Base-by-base conservation (phyloP, 2,113 vertebrate species). In the Pterocles orientalis region DNA sequence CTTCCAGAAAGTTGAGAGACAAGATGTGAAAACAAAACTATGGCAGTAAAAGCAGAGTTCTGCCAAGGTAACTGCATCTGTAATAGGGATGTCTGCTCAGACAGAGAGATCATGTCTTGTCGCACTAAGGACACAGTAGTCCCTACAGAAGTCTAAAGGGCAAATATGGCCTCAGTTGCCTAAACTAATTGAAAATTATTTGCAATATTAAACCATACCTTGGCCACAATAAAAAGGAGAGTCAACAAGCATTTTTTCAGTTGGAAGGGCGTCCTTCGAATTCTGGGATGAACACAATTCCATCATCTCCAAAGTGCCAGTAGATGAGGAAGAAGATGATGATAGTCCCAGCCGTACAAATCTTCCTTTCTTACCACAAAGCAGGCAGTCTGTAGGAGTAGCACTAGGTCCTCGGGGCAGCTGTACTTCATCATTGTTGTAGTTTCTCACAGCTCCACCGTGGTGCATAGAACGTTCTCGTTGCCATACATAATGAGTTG, bases 401-500 rank as follows among this genome's bases (percentile, higher is more conserved):
- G 98, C 98, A 12, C 94, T 95, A 36, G 99, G 99, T 9, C 99
- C 99, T 2, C 98, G 98, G 17, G 99, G 99, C 47, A 98, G 62
- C 13, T 88, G 95, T 10, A 91, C 69, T 10, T 86, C 58, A 2
- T 97, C 88, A 26, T 48, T 19, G 26, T 94, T 94, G 23, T 99
- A 99, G n/a, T 95, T 98, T 78, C 99, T 98, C 82, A 98, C 95
- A 20, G 99, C 99, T 25, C 99, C 99, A 0, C 99, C 99, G 96
- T 99, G 99, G 94, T 99, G 98, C 65, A 94, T 75, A 1, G 98
- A 98, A 18, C 99, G 98, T 89, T 98, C 98, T 18, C 99, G 98
- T 96, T 99, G 98, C 99, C 99, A 99, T 85, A 98, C 95, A 8
- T 98, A 98, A 94, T 99, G 99, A 53, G 98, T 98, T 60, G 99